Conservation (phyloP, 2,113 vertebrate species). For the Siphamia tubifer region DNA sequence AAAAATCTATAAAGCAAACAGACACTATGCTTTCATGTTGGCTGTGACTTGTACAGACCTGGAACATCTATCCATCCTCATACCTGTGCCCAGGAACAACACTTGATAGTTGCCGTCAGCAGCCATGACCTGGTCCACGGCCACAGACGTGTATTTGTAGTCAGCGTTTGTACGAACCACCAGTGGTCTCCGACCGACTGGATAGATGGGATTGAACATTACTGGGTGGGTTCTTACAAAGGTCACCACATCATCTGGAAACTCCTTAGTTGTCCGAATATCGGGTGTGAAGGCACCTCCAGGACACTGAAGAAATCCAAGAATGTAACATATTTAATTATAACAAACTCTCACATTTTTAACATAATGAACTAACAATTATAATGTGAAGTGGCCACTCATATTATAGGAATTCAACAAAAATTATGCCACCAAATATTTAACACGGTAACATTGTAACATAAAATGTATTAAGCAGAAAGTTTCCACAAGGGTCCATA, state of each 20-base stretch:
- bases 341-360: no score
- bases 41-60: no score
- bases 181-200: conserved; percentile 87
- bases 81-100: conserved; percentile 96
- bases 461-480: neutral
- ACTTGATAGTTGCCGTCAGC: conserved; percentile 94
- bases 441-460: no score
- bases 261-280: conserved; percentile 92
- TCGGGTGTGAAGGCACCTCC: conserved; percentile 97
- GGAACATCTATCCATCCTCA: neutral
- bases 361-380: neutral
- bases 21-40: no score
- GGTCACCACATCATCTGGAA: conserved; percentile 96
- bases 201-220: conserved; percentile 97
- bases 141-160: conserved; percentile 94
- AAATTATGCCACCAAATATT: no score
- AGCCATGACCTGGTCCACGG: conserved; percentile 92
- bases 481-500: neutral
- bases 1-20: no score
- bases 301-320: conserved; percentile 83
- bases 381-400: neutral
- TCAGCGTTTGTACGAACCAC: conserved; percentile 90
- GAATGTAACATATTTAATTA: no score
- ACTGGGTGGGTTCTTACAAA: conserved; percentile 96
- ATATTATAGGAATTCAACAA: no score